Conservation (phyloP, 2,797 vertebrate species). For the Pseudocheirus occidentalis region DNA sequence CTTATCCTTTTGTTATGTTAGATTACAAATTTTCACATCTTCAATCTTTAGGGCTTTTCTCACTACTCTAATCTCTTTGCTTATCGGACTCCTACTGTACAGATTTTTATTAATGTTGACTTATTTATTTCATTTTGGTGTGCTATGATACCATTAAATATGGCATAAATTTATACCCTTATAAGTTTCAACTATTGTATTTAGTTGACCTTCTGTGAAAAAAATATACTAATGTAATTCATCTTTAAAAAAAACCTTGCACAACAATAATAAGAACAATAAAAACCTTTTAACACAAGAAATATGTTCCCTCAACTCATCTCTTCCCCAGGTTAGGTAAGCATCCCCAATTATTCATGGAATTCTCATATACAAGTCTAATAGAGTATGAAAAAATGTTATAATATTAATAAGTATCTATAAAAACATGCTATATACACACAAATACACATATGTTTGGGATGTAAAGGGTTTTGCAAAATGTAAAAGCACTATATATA, state of each 20-base stretch:
- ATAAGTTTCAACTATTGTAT: not conserved
- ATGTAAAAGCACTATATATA: not conserved
- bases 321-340: not conserved
- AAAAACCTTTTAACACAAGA: not conserved
- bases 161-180: not conserved
- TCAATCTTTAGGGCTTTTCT: not conserved
- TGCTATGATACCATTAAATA: not conserved
- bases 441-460: not conserved
- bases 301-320: not conserved
- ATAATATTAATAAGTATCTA: not conserved
- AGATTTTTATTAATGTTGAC: not conserved
- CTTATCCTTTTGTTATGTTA: not conserved
- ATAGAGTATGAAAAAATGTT: no score
- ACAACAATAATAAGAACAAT: no score
- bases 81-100: not conserved
- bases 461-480: not conserved
- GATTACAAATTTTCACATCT: not conserved
- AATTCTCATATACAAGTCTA: not conserved
- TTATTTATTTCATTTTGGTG: not conserved
- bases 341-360: not conserved
- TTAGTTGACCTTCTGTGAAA: not conserved
- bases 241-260: not conserved
- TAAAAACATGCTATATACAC: no score
- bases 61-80: not conserved
- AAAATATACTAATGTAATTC: not conserved